These are phyloP conservation scores for Cyclophora punctaria DNA, from an alignment of 2,888 invertebrate species.

Conservation along the genomic window DNA sequence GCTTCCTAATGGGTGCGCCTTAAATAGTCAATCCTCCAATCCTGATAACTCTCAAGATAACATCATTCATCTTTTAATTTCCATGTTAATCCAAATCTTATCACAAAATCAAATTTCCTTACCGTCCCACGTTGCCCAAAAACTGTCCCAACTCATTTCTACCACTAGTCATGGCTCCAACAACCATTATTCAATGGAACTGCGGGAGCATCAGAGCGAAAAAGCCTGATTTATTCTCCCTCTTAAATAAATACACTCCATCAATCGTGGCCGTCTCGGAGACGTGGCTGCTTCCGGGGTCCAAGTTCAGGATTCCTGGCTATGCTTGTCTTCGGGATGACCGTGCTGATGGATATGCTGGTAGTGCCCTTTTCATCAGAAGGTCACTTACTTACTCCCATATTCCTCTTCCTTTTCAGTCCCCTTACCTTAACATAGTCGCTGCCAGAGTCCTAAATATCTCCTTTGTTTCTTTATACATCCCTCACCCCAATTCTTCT, in stretches of 20 bases:
- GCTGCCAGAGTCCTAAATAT: constrained; percentile 11
- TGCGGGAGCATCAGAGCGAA: constrained; percentile 9
- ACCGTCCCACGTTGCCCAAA: constrained; percentile 6
- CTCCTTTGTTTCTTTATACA: constrained; percentile 11
- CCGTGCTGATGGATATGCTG: constrained; percentile 17
- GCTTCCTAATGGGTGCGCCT: constrained; percentile 1
- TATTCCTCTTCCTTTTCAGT: constrained; percentile 6
- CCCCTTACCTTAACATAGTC: constrained; percentile 7
- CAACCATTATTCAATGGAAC: constrained; percentile 12
- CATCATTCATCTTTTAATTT: not conserved
- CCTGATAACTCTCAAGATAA: not conserved
- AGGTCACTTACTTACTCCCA: constrained; percentile 5
- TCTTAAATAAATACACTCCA: not conserved
- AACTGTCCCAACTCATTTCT: constrained; percentile 1
- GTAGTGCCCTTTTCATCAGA: constrained; percentile 8
- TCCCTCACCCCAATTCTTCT: constrained; percentile 8
- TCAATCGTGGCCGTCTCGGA: not conserved
- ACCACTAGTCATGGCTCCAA: not conserved
- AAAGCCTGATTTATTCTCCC: not conserved
- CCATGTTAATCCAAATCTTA: not conserved
- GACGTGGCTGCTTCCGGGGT: constrained; percentile 1
- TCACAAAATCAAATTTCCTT: not conserved
- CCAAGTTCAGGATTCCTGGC: constrained; percentile 9
- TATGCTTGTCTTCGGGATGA: constrained; percentile 19
- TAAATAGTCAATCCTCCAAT: not conserved